These are phyloP conservation scores for Acanthaster planci DNA, from an alignment of 35 echinoderm and acorn worm genomes.

Conservation along the genomic window DNA sequence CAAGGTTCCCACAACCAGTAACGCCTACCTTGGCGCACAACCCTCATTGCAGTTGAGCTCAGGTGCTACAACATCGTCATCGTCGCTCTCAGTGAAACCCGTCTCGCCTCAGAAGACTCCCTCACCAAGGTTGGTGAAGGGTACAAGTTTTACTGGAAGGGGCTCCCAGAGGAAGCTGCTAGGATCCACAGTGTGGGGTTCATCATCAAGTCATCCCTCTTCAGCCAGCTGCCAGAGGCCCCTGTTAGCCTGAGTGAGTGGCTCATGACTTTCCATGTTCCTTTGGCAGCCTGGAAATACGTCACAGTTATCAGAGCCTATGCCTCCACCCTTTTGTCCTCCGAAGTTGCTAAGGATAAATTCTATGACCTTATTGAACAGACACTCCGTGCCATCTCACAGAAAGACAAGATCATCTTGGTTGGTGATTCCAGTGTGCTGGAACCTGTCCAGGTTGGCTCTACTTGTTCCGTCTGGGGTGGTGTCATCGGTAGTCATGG, in stretches of 20 bases:
- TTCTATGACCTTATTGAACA: neutral
- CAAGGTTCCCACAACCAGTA: no score
- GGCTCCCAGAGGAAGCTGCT: neutral
- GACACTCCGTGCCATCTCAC: neutral
- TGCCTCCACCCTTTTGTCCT: neutral
- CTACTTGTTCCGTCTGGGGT: constrained; percentile 9
- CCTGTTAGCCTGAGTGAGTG: constrained; percentile 25
- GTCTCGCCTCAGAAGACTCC: neutral
- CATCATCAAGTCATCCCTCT: neutral
- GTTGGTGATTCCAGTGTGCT: constrained; percentile 53
- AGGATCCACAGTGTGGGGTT: constrained; percentile 1
- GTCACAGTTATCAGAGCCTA: constrained; percentile 37
- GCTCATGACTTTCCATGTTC: constrained; percentile 27
- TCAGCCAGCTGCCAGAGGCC: neutral
- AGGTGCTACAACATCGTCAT: constrained; percentile 5
- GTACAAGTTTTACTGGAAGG: constrained; percentile 29
- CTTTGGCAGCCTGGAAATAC: neutral
- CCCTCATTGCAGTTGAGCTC: neutral
- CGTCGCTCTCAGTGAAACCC: neutral
- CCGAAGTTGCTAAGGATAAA: neutral
- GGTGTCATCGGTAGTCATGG: constrained; percentile 36
- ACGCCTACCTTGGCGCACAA: neutral
- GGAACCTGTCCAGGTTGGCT: constrained; percentile 44
- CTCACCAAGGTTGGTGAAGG: neutral
- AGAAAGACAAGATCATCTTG: constrained; percentile 58